These are phyloP conservation scores for Agrotis clavis DNA, from an alignment of 2,888 invertebrate species.

Conservation along the genomic window DNA sequence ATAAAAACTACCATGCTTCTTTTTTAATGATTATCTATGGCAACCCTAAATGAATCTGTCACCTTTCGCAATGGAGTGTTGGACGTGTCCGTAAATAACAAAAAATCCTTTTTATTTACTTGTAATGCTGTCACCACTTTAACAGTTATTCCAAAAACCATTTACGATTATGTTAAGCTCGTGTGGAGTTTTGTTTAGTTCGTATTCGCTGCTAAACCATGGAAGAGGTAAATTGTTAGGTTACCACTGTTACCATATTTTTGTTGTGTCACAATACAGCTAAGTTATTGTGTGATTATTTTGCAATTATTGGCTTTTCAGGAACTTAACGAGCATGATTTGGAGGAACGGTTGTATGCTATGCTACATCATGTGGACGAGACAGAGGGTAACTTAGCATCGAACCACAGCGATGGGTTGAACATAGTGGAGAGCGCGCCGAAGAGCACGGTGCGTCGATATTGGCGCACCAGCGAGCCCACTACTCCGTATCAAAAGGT, in stretches of 20 bases:
- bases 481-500: constrained; percentile 75
- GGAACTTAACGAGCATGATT: constrained; percentile 89
- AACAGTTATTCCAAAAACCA: constrained; percentile 79
- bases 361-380: constrained; percentile 87
- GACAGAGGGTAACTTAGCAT: constrained; percentile 77
- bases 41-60: constrained; percentile 66
- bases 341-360: constrained; percentile 88
- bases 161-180: constrained; percentile 88
- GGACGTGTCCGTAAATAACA: constrained; percentile 86
- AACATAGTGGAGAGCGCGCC: constrained; percentile 75
- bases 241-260: constrained; percentile 78
- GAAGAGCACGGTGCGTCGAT: constrained; percentile 81
- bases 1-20: constrained; percentile 13
- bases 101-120: constrained; percentile 84
- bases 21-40: constrained; percentile 11
- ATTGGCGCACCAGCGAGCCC: constrained; percentile 82
- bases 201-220: constrained; percentile 85
- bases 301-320: constrained; percentile 78
- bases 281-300: constrained; percentile 71
- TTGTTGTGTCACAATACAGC: constrained; percentile 81
- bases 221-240: constrained; percentile 86
- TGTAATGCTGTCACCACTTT: constrained; percentile 84
- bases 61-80: constrained; percentile 83
- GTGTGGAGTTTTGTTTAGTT: constrained; percentile 82
- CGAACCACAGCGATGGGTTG: constrained; percentile 69